Base-by-base conservation (phyloP, 2,797 vertebrate genomes). In the Pangasius djambal region DNA sequence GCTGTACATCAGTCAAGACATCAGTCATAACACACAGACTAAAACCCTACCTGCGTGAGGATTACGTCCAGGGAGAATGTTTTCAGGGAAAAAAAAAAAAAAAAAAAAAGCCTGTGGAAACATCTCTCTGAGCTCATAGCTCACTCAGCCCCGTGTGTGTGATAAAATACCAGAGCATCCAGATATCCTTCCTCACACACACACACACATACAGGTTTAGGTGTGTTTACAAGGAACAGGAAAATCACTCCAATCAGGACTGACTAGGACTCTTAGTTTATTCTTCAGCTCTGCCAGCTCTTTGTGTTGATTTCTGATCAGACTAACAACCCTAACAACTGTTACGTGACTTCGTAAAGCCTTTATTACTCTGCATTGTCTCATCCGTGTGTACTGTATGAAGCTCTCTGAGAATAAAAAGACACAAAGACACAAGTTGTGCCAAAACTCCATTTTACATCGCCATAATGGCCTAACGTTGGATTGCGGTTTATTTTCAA, bases 1-100 rank as follows among this genome's bases (percentile, higher is more conserved):
- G 84, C 67, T 86, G 84, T 28, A n/a, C 84, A 52, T 59, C 84
- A 28, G 6, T 25, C 40, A 10, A 40, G 37, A 44, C 63, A 52
- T 20, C 37, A 52, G 83, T 52, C 83, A 69, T 10, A 34, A 86
- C 50, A 28, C 84, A 37, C 48, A 28, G 10, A 86, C 9, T 37
- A 72, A 86, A 86, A 37, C 22, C 84, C 22, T 28, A 86, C 84
- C 84, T 74, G 84, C 10, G 84, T 74, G 37, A 74, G 84, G 84
- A 74, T 25, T 59, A 86, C 13, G 1, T 12, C 22, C 69, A 28
- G 52, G 67, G 22, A 7, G 61, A 67, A 20, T 31, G 50, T 0
- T 48, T 6, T 15, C 25, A 12, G 25, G 37, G 15, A 4, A 1
- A n/a, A 65, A 40, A 25, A 34, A 1, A n/a, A 65, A 40, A 25